phyloP scores from a whole-genome alignment of 2,797 vertebrate species.

The Micrastur ruficollis region DNA sequence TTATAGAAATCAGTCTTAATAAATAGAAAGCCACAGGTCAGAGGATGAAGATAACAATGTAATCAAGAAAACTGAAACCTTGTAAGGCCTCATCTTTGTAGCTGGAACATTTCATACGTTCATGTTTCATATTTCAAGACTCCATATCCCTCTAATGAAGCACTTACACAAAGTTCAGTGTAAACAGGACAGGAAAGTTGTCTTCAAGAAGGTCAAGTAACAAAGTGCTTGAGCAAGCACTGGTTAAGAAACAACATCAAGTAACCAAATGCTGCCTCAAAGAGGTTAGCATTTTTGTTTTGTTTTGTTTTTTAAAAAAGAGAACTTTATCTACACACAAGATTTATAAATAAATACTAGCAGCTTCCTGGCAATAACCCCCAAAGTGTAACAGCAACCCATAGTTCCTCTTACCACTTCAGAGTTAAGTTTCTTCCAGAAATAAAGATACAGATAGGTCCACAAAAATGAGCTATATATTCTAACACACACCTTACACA shows the following conservation, averaged over 20 bases:
- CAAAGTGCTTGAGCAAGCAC: not conserved
- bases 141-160: not conserved
- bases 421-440: not conserved
- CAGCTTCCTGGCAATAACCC: not conserved
- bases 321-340: not conserved
- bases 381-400: not conserved
- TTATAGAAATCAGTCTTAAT: not conserved
- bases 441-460: not conserved
- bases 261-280: not conserved
- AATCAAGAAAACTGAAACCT: not conserved
- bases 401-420: not conserved
- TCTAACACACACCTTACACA: not conserved
- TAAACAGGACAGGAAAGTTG: not conserved
- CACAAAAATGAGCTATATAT: not conserved
- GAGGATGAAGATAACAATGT: not conserved
- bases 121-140: not conserved
- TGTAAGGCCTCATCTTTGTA: not conserved
- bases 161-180: not conserved
- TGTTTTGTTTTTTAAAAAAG: not conserved
- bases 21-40: not conserved
- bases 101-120: not conserved
- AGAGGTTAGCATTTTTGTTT: not conserved
- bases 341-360: not conserved
- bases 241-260: not conserved
- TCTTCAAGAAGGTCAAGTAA: not conserved